Evolutionary conservation across 2,797 vertebrate genomes (phyloP).

Genomic region (Monodelphis domestica): DNA sequence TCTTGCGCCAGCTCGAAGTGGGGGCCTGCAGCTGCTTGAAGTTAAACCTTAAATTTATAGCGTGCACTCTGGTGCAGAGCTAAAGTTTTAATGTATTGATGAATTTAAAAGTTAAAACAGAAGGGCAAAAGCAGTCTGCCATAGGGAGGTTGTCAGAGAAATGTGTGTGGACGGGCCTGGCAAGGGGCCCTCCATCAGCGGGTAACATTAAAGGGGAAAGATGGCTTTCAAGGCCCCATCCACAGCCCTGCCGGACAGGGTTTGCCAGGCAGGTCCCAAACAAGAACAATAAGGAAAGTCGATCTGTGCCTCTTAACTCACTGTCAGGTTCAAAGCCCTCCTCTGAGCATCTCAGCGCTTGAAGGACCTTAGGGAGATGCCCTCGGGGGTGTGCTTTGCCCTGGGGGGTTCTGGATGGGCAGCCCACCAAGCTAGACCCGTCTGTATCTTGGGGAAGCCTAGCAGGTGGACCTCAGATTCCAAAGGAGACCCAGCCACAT

Average conservation of each 20-base stretch:
- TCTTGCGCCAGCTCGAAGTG: neutral
- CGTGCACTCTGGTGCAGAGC: conserved; percentile 31
- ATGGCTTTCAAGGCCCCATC: neutral
- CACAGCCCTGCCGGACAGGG: neutral
- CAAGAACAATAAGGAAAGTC: neutral
- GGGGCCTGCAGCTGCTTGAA: conserved; percentile 64
- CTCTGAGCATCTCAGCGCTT: neutral
- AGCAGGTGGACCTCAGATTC: neutral
- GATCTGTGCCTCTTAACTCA: neutral
- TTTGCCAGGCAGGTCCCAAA: neutral
- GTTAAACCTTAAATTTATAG: conserved; percentile 65
- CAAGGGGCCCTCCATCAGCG: neutral
- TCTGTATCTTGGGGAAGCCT: neutral
- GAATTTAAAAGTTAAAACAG: conserved; percentile 66
- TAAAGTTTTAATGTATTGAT: conserved; percentile 56
- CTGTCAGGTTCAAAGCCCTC: neutral
- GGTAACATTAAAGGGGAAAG: conserved; percentile 37
- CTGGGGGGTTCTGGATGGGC: neutral
- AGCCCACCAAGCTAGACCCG: neutral
- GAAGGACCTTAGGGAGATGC: neutral
- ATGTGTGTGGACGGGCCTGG: neutral
- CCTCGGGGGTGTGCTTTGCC: fast-evolving
- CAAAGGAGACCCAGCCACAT: neutral
- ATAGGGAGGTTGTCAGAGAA: neutral
- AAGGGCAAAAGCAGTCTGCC: conserved; percentile 19